Evolutionary conservation across 23 tunicate species (phyloP), one percentile per base, ranked within the genome.

Genomic region (Trididemnum nubilum): DNA sequence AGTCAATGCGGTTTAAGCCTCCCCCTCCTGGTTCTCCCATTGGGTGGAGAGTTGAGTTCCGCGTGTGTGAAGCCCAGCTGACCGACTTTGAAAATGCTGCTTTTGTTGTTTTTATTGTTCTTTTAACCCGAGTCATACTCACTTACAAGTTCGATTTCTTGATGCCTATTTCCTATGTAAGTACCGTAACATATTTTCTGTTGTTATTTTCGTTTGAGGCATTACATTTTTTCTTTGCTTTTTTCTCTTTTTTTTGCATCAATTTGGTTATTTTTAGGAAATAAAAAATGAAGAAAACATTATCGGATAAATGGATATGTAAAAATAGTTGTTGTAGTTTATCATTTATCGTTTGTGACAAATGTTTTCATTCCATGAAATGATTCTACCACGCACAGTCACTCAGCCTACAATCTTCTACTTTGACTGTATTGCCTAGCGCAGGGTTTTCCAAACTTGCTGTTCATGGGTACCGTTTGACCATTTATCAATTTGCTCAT

Each of bases 41-140:
- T 33, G 98, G 98, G 0, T 93, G 98, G 98, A 74, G 98, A 40
- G 98, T 93, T 5, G 98, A 93, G 64, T 93, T 93, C 73, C 86
- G 98, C 18, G 98, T 88, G 2, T 83, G 83, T 30, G 98, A 93
- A 35, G 98, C 93, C 12, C 98, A 93, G 36, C 81, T 93, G 18
- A 93, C 92, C 24, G 98, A 93, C 75, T 93, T 87, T 49, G 98
- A 93, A 65, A 93, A 93, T 51, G 98, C 98, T 0, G 98, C 98
- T 18, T 93, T 83, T 69, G 98, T 85, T n/a, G 93, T 93, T 44
- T 93, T 93, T 40, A 84, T 93, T 59, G 89, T 93, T 32, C 86
- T 93, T 0, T 89, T 93, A 18, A 93, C 98, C 2, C 57, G 98
- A 21, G 98, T 87, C 36, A 93, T 93, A 57, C 87, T 93, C 54